These are phyloP conservation scores for Drosophila monieri DNA, from an alignment of 2,888 invertebrate genomes.

Conservation along the genomic window DNA sequence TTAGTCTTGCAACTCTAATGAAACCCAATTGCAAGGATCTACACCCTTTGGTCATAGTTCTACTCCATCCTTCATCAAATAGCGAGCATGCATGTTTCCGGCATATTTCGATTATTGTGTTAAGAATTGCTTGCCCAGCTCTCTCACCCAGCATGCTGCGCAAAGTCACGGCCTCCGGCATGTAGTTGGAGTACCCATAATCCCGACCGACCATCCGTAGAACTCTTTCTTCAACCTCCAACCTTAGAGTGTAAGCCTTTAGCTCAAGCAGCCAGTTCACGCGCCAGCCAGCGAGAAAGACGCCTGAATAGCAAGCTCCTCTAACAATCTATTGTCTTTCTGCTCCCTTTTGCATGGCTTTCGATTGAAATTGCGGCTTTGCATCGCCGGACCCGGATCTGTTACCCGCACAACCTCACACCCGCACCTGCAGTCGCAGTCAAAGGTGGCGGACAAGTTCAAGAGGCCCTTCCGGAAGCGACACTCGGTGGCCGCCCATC, in stretches of 20 bases:
- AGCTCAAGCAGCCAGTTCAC: constrained; percentile 21
- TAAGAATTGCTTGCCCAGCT: background rate
- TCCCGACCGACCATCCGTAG: constrained; percentile 14
- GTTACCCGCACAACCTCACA: background rate
- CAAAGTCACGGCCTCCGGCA: constrained; percentile 23
- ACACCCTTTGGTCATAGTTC: background rate
- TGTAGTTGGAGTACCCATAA: constrained; percentile 18
- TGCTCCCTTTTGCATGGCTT: constrained; percentile 1
- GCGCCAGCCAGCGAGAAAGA: constrained; percentile 19
- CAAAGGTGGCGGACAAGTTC: constrained; percentile 94
- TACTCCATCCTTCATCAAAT: constrained; percentile 3
- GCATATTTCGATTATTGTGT: background rate
- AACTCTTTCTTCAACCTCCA: constrained; percentile 27
- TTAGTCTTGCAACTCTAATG: background rate
- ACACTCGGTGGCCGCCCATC: constrained; percentile 91
- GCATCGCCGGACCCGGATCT: background rate
- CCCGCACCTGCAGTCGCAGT: constrained; percentile 82
- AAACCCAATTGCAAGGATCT: background rate
- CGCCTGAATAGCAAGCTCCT: constrained; percentile 7
- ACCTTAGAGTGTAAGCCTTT: constrained; percentile 24
- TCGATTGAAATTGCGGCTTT: background rate
- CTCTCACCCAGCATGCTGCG: constrained; percentile 15
- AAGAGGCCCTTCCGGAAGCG: constrained; percentile 95
- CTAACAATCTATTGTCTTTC: constrained; percentile 12
- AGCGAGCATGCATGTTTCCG: constrained; percentile 19